Conservation (phyloP, 53 echinoderm and acorn worm species). For the Holothuria scabra region DNA sequence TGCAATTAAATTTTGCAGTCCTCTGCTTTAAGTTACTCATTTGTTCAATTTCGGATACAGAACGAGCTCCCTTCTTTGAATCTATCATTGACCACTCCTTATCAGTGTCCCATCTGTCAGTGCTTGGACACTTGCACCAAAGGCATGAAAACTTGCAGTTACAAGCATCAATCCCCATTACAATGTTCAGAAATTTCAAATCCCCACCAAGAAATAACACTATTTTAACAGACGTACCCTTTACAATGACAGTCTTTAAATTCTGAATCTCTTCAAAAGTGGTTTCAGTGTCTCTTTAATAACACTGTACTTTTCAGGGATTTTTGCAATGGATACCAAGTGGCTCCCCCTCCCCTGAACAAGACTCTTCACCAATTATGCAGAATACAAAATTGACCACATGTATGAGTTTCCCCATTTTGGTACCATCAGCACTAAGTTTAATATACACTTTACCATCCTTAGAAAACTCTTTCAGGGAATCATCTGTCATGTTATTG, state of each 20-base stretch:
- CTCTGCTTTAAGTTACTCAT: background rate
- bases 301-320: slow-evolving; percentile 60
- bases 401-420: slow-evolving; percentile 22
- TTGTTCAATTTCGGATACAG: background rate
- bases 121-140: slow-evolving; percentile 31
- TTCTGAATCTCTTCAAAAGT: slow-evolving; percentile 56
- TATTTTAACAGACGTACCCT: background rate
- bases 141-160: slow-evolving; percentile 38
- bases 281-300: slow-evolving; percentile 52
- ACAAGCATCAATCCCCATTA: slow-evolving; percentile 20
- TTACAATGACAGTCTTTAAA: slow-evolving; percentile 38
- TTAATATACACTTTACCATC: slow-evolving; percentile 12
- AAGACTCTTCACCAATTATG: slow-evolving; percentile 14
- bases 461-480: background rate
- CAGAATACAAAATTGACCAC: slow-evolving; percentile 34
- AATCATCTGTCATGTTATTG: background rate
- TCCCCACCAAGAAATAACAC: slow-evolving; percentile 21
- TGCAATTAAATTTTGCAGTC: slow-evolving; percentile 16
- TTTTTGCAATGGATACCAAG: slow-evolving; percentile 53
- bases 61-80: slow-evolving; percentile 1
- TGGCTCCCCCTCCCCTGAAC: background rate
- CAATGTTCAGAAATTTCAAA: slow-evolving; percentile 12
- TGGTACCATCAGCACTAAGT: slow-evolving; percentile 42
- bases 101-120: background rate
- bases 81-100: slow-evolving; percentile 43